Evolutionary conservation across 2,888 invertebrate genomes (phyloP), one percentile per base, ranked within the genome.

Genomic region (Nephrotoma guestfalica): DNA sequence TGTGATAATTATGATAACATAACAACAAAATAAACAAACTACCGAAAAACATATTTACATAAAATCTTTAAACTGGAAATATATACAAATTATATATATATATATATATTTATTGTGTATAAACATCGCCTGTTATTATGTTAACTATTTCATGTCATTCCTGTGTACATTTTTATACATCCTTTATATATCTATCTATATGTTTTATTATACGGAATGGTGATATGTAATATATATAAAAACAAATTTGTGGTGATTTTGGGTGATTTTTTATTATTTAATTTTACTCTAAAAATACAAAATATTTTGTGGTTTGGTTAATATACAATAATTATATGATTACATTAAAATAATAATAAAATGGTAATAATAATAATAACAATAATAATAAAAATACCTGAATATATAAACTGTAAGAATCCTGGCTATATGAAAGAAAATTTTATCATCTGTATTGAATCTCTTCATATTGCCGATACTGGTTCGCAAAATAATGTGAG

Each of bases 341-440:
- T 42, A 84, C 41, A 41, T 42, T 41, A 41, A 41, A 42, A 15
- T 41, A 84, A 41, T 84, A 84, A 41, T 84, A 84, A 83, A 40
- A 84, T n/a, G 42, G 42, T 84, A 41, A 84, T 84, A 41, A 84
- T 41, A 84, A 84, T 42, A 84, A 15, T 5, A 47, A 71, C 9
- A 84, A 41, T 41, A 5, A 84, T 41, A 41, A 41, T 84, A 84
- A 84, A 41, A 84, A 84, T 84, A n/a, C 2, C 6, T 84, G 84
- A 41, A 84, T 41, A 85, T 9, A 51, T 43, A 57, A 51, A 51
- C 6, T 57, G 30, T 41, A 51, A 97, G 97, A 97, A 97, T 93
- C 97, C 97, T 88, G 96, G 96, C 89, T 97, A 96, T 92, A 99
- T 99, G 98, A 97, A 98, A 92, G 97, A 98, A 86, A 97, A 96